Base-by-base conservation (phyloP, 2,113 vertebrate genomes). In the Sylvilagus bachmani region DNA sequence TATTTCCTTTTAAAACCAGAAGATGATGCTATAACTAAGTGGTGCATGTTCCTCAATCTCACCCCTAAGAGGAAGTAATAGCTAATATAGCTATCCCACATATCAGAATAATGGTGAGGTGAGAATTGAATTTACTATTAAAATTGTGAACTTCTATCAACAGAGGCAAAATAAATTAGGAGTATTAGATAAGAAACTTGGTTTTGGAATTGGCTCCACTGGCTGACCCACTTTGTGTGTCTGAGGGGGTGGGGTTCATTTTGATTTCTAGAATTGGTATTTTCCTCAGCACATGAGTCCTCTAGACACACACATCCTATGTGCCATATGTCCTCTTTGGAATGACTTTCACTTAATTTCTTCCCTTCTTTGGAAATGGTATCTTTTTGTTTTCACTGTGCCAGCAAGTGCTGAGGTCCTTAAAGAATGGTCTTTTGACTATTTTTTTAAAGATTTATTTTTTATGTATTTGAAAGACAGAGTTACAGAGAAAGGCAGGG, bases 331-430 rank as follows among this genome's bases (percentile, higher is more conserved):
- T 70, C n/a, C 12, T 95, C 74, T 91, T 96, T n/a, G 85, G 58
- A 96, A 89, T 36, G 27, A 96, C 53, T 95, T 95, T 90, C 86
- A 92, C 95, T 91, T 93, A 21, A 88, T 96, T 94, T 96, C 83
- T 61, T 79, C 36, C 85, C 67, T 94, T 69, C 75, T 69, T 90
- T 69, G 77, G 51, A 96, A 80, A 3, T 33, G 81, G 91, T 14
- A 14, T 87, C 38, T 67, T 94, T 90, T 64, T 69, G 31, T 91
- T 92, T 95, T 73, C 27, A 89, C 61, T 84, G 44, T 94, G 70
- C 86, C 58, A 80, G 75, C 58, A 80, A 87, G 25, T 92, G 71
- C 24, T 64, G 24, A 95, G 55, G 66, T 86, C 64, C 55, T 91
- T 84, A 4, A 94, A 77, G 38, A 78, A 84, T 31, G 14, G 17